Base-by-base conservation (phyloP, 2,888 invertebrate genomes). In the Morinoia aosen region DNA sequence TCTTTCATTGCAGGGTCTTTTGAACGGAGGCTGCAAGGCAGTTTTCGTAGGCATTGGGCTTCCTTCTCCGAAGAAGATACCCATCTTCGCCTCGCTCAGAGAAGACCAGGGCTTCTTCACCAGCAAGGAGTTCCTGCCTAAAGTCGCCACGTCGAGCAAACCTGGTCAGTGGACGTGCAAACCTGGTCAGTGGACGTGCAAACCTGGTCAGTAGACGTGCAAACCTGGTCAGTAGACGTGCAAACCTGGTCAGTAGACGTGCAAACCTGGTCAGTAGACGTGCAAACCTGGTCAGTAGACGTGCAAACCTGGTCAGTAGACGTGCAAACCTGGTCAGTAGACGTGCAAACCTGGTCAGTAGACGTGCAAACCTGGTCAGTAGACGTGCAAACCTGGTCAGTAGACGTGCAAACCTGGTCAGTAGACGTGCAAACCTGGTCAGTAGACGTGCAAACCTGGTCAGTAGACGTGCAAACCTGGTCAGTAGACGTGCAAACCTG, bases 111-210 rank as follows among this genome's bases (percentile, higher is more conserved):
- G 99, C 0, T 99, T 99, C 97, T 99, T 98, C 97, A 99, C 99
- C 0, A 99, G 99, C 94, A 99, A 99, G 97, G 98, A 98, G 96
- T 99, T 99, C 97, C 97, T 99, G 95, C 99, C 99, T 0, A 97
- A 98, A 91, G 99, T 99, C 0, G 98, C 99, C 0, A 98, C 98
- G 97, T 99, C 98, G 56, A 99, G 99, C 97, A 99, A 99, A 97
- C 98, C 98, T 97, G 99, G 98, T 98, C 97, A 97, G 97, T 96
- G 7, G 64, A 3, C 7, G 64, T 2, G 64, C 19, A 33, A 33
- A 16, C 7, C 16, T n/a, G n/a, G n/a, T n/a, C n/a, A n/a, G n/a
- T n/a, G n/a, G n/a, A n/a, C n/a, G n/a, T n/a, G n/a, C n/a, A n/a
- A n/a, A n/a, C n/a, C n/a, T n/a, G n/a, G n/a, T n/a, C n/a, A n/a